Evolutionary conservation across 2,113 vertebrate species (phyloP).

Genomic region (Calyptomena viridis): DNA sequence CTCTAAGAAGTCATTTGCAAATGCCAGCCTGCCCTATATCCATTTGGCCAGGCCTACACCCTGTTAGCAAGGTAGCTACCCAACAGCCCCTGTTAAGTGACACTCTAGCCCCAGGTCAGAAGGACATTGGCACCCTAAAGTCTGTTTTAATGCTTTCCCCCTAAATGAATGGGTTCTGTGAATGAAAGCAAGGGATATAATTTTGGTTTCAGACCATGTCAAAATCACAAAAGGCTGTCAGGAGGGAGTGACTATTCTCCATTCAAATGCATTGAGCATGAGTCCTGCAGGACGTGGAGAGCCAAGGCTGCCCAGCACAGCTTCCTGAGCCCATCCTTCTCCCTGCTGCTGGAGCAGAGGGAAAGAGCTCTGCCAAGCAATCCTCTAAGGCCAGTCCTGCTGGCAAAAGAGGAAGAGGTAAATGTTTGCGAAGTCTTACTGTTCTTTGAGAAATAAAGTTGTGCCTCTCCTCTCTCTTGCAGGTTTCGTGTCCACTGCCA

Average conservation of each 20-base stretch:
- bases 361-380: neutral
- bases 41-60: neutral
- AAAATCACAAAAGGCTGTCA: neutral
- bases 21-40: neutral
- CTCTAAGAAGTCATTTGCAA: neutral
- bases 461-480: constrained; percentile 16
- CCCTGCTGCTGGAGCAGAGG: neutral
- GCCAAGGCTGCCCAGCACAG: neutral
- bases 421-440: neutral
- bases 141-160: neutral
- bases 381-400: neutral
- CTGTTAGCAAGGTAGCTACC: neutral
- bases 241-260: neutral
- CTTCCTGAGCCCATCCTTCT: neutral
- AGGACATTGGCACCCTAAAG: neutral
- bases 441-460: neutral
- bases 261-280: fast-evolving
- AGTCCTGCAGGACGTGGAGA: neutral
- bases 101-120: neutral
- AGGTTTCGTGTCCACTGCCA: constrained; percentile 97
- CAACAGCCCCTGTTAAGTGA: neutral
- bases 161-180: neutral
- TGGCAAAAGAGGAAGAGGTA: neutral
- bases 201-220: neutral
- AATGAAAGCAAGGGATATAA: neutral